These are phyloP conservation scores for Ammodytes marinus DNA, from an alignment of 2,113 vertebrate genomes.

Conservation along the genomic window DNA sequence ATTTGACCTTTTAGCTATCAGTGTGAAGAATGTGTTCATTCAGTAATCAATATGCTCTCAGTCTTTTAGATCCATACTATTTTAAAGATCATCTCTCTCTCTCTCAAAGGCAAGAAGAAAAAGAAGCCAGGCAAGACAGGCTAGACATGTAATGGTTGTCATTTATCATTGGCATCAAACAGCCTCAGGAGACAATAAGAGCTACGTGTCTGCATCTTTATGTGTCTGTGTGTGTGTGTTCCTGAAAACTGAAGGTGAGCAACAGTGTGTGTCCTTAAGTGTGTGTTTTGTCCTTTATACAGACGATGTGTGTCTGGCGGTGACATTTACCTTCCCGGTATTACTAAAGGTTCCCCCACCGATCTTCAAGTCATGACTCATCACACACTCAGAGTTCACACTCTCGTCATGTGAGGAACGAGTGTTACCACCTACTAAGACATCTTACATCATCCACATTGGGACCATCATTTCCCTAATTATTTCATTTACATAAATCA, in stretches of 20 bases:
- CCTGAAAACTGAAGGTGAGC: background rate
- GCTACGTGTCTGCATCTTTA: constrained; percentile 1
- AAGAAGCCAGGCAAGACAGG: background rate
- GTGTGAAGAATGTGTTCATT: constrained; percentile 5
- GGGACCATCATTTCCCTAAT: background rate
- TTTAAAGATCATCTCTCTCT: background rate
- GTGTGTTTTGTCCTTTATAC: constrained; percentile 16
- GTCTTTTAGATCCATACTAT: background rate
- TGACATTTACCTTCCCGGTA: constrained; percentile 51
- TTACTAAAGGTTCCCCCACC: constrained; percentile 27
- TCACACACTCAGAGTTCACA: background rate
- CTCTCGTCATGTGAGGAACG: background rate
- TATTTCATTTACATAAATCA: background rate
- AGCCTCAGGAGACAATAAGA: background rate
- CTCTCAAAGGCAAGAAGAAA: background rate
- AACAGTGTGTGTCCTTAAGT: background rate
- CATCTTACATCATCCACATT: constrained; percentile 5
- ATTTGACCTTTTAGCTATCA: background rate
- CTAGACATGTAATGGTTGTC: constrained; percentile 29
- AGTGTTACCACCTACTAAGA: background rate
- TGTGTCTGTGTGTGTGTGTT: background rate
- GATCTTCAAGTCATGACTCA: constrained; percentile 44
- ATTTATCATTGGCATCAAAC: constrained; percentile 21
- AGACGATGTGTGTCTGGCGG: constrained; percentile 14
- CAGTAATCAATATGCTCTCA: constrained; percentile 22